Base-by-base conservation (phyloP, 2,888 invertebrate species). In the Drosophila flavopinicola region DNA sequence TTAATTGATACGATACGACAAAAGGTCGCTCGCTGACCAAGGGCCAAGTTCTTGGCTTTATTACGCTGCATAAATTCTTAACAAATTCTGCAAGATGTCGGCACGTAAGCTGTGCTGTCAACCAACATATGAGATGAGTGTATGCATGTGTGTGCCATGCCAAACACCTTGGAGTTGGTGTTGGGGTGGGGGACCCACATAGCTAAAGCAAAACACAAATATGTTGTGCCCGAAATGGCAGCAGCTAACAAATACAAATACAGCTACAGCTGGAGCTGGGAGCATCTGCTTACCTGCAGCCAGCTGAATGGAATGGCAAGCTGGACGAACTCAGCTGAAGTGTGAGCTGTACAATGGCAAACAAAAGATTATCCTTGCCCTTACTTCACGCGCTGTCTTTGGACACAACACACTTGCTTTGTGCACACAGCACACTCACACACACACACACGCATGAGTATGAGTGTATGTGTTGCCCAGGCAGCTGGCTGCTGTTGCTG, bases 281-380 rank as follows among this genome's bases (percentile, higher is more conserved):
- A 20, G 48, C 41, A 54, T 51, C 27, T 73, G 75, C 65, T 69
- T 65, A 69, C 75, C 75, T 72, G 75, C 29, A 66, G 48, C 41
- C 29, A 66, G 48, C 41, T 37, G 66, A 57, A 59, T 63, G 51
- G 66, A 57, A 59, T 63, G 51, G 24, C 30, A 37, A 37, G 25
- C 15, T 15, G 9, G 37, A 49, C 41, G 45, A 71, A 51, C 38
- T n/a, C n/a, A n/a, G n/a, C n/a, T 48, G 37, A 69, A 70, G 77
- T 71, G 66, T 57, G 59, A 72, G 66, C 61, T 45, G 41, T 59
- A 75, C 74, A 76, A 66, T 57, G 47, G 67, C 85, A 78, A 84
- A 84, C 87, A 84, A 84, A 82, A 86, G 83, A 86, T 83, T 86
- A 83, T 83, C 76, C 87, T 84, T 86, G 78, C 85, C 78, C 83